Evolutionary conservation across 2,888 invertebrate species (phyloP).

Genomic region (Drosophila acutilabella): DNA sequence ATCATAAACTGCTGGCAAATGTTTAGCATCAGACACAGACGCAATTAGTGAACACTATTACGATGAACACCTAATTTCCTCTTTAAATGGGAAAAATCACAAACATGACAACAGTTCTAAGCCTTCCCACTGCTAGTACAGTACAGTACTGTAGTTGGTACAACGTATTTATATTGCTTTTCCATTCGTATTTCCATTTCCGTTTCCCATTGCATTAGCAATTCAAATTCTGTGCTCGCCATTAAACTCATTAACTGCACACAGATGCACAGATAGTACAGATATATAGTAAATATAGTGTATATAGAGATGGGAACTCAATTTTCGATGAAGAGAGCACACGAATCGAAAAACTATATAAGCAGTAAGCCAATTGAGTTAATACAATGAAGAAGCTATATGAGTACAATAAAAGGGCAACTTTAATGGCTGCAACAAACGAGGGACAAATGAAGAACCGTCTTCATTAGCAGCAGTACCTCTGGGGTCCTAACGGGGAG

Average conservation of each 20-base stretch:
- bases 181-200: slow-evolving; percentile 71
- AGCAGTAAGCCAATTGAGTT: slow-evolving; percentile 26
- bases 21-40: slow-evolving; percentile 1
- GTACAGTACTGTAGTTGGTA: neutral
- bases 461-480: slow-evolving; percentile 71
- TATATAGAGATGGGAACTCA: neutral
- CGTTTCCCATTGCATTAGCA: slow-evolving; percentile 72
- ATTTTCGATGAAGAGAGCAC: slow-evolving; percentile 1
- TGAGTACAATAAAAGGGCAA: slow-evolving; percentile 29
- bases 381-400: neutral
- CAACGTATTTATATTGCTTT: slow-evolving; percentile 38
- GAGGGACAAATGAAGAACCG: slow-evolving; percentile 75
- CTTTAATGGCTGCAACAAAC: slow-evolving; percentile 65
- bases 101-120: slow-evolving; percentile 46
- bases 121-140: neutral
- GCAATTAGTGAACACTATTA: slow-evolving; percentile 40
- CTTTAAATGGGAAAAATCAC: slow-evolving; percentile 25
- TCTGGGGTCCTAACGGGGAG: neutral
- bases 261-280: slow-evolving; percentile 49
- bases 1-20: slow-evolving; percentile 16
- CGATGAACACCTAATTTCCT: slow-evolving; percentile 52
- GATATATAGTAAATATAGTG: neutral
- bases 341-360: slow-evolving; percentile 41
- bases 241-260: slow-evolving; percentile 82
- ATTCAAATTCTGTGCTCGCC: slow-evolving; percentile 78